Evolutionary conservation across 2,797 vertebrate genomes (phyloP).

Genomic region (Florisuga fusca): DNA sequence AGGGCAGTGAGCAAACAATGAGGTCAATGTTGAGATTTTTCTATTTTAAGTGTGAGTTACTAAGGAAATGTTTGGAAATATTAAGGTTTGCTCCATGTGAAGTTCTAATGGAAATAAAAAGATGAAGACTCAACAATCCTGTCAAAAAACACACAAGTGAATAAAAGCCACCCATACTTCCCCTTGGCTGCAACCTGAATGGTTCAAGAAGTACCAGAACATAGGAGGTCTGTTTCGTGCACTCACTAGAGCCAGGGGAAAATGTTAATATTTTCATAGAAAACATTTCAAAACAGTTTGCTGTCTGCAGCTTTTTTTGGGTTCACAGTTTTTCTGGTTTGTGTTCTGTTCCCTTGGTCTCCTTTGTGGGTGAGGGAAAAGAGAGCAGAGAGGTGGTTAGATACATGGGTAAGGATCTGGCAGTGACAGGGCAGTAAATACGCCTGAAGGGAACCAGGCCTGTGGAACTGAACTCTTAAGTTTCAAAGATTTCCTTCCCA

Average conservation of each 20-base stretch:
- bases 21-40: conserved; percentile 5
- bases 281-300: conserved; percentile 32
- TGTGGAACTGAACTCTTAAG: not conserved
- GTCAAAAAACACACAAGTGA: not conserved
- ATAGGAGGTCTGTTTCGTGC: not conserved
- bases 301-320: not conserved
- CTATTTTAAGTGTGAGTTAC: conserved; percentile 27
- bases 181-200: not conserved
- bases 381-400: not conserved
- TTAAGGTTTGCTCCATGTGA: not conserved
- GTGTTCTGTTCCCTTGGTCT: not conserved
- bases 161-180: not conserved
- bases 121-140: not conserved
- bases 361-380: not conserved
- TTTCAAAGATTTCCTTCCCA: not conserved
- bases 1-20: not conserved
- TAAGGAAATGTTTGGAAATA: conserved; percentile 8
- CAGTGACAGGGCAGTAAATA: not conserved
- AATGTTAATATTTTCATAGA: conserved; percentile 42
- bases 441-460: not conserved
- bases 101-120: conserved; percentile 12
- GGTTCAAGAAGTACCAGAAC: conserved; percentile 15
- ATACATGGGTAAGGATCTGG: not conserved
- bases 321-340: not conserved
- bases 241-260: not conserved